Conservation (phyloP, 2,797 vertebrate species). For the Heterohyrax brucei region DNA sequence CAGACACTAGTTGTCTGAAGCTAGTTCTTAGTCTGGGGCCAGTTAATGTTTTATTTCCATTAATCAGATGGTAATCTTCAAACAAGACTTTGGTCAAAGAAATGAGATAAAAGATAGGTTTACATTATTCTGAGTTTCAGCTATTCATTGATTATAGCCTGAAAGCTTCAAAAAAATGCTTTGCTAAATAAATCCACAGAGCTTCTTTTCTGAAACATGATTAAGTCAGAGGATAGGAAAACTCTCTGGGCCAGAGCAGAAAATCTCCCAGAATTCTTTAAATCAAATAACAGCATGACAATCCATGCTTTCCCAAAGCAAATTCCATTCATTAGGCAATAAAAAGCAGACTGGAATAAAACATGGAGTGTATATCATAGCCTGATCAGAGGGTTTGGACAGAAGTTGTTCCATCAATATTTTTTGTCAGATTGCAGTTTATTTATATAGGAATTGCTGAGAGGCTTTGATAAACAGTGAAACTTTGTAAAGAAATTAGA, state of each 20-base stretch:
- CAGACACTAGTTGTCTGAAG: neutral
- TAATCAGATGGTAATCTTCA: slow-evolving; percentile 64
- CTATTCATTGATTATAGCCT: slow-evolving; percentile 1
- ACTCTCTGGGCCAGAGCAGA: slow-evolving; percentile 22
- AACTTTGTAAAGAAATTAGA: slow-evolving; percentile 57
- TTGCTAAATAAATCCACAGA: slow-evolving; percentile 36
- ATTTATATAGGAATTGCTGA: slow-evolving; percentile 34
- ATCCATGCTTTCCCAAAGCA: slow-evolving; percentile 7
- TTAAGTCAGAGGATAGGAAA: slow-evolving; percentile 32
- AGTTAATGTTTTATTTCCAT: slow-evolving; percentile 2
- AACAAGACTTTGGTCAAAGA: slow-evolving; percentile 36
- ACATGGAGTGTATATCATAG: neutral
- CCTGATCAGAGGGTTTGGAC: neutral
- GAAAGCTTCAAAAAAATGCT: slow-evolving; percentile 39
- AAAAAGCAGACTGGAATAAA: slow-evolving; percentile 18
- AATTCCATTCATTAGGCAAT: slow-evolving; percentile 39
- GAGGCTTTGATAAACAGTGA: slow-evolving; percentile 25
- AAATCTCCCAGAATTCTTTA: slow-evolving; percentile 56
- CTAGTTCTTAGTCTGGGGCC: neutral
- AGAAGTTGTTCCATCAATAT: slow-evolving; percentile 59
- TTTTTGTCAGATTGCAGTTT: slow-evolving; percentile 57
- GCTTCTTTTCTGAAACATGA: slow-evolving; percentile 42
- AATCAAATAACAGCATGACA: slow-evolving; percentile 52
- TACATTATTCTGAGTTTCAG: slow-evolving; percentile 49
- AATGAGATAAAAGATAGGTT: slow-evolving; percentile 39